Conservation (phyloP, 2,113 vertebrate genomes). For the Catagonus wagneri region DNA sequence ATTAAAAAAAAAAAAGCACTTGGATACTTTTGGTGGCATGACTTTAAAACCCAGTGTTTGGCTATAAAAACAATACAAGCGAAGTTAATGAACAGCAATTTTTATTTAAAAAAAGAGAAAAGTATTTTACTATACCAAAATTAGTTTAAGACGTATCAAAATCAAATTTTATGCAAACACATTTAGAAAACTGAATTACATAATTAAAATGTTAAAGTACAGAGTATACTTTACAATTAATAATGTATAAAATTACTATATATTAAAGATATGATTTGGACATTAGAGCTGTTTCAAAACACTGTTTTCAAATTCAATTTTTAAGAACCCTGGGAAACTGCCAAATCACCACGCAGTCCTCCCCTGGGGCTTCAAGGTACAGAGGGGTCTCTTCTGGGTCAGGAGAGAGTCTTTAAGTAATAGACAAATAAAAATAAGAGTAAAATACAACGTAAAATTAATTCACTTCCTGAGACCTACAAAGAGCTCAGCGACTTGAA, state of each 20-base stretch:
- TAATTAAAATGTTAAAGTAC: slow-evolving; percentile 76
- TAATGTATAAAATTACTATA: slow-evolving; percentile 59
- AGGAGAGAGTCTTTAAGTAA: neutral
- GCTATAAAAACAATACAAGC: slow-evolving; percentile 70
- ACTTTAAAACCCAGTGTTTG: slow-evolving; percentile 78
- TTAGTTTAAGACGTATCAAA: slow-evolving; percentile 77
- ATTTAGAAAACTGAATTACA: slow-evolving; percentile 81
- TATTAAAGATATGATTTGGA: slow-evolving; percentile 54
- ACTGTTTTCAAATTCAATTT: slow-evolving; percentile 20
- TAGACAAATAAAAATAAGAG: neutral
- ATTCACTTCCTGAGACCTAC: neutral
- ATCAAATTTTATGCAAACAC: slow-evolving; percentile 77
- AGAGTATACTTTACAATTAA: slow-evolving; percentile 68
- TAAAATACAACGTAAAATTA: neutral
- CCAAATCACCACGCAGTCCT: neutral
- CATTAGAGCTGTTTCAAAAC: slow-evolving; percentile 47
- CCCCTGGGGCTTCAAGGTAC: neutral
- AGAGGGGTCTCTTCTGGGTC: neutral
- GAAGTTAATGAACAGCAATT: slow-evolving; percentile 70
- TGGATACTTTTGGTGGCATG: slow-evolving; percentile 62
- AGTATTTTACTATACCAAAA: slow-evolving; percentile 77
- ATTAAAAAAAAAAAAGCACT: slow-evolving; percentile 27
- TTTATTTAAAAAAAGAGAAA: slow-evolving; percentile 32
- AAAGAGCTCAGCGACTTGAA: neutral
- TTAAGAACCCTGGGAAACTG: neutral